Percentiles rank a stretch among this genome's conserved stretches.
Evolutionary conservation across 2,888 invertebrate species (phyloP).

Genomic region (Anodontia alba): DNA sequence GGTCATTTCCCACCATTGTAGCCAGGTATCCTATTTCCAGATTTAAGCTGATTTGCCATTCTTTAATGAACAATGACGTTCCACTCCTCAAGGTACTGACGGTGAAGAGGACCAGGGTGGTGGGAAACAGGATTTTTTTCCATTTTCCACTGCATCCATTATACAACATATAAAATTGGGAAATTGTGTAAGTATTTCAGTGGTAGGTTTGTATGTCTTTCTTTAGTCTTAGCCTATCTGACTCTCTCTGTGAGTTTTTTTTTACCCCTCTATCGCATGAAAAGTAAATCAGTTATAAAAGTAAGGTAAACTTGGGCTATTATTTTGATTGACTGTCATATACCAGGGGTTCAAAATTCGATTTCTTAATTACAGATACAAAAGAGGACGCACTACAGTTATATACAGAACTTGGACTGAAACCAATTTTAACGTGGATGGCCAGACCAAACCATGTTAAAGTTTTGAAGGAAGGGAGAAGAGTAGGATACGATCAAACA

Average conservation of each 20-base stretch:
- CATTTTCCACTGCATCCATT: constrained; percentile 7
- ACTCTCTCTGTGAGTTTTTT: background rate
- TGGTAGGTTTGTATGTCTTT: background rate
- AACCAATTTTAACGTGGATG: constrained; percentile 62
- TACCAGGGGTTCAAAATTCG: background rate
- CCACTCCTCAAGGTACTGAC: constrained; percentile 33
- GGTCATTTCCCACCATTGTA: constrained; percentile 33
- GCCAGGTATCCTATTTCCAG: constrained; percentile 46
- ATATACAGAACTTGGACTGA: constrained; percentile 47
- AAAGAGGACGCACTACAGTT: constrained; percentile 33
- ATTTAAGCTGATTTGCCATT: constrained; percentile 24
- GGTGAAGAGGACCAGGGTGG: background rate
- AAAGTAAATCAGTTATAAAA: background rate
- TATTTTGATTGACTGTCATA: background rate
- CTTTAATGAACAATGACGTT: constrained; percentile 36
- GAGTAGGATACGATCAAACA: constrained; percentile 66
- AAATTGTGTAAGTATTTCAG: background rate
- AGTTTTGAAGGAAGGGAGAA: constrained; percentile 45
- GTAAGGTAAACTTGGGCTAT: background rate
- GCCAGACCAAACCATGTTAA: constrained; percentile 61
- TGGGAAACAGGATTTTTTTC: constrained; percentile 10
- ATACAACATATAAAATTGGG: background rate
- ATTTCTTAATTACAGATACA: constrained; percentile 43
- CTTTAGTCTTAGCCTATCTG: background rate
- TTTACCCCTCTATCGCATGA: background rate